Evolutionary conservation across 1,140 invertebrate species (phyloP).

Genomic region (Tetragnatha versicolor): DNA sequence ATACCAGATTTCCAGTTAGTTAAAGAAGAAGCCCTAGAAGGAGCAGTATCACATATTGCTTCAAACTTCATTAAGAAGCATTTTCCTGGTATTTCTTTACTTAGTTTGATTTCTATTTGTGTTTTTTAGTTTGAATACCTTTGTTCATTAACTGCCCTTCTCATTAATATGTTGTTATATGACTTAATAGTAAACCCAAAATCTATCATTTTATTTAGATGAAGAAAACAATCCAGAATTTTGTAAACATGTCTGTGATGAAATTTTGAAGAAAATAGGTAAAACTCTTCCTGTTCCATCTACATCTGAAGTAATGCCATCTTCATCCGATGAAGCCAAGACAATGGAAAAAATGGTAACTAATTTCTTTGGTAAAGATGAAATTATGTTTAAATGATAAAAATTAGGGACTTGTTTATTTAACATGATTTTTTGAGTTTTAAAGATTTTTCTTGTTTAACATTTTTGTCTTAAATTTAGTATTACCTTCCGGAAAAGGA

Average conservation of each 20-base stretch:
- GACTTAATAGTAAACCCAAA: not conserved
- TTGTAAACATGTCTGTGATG: not conserved
- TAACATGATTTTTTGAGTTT: too few relatives aligned
- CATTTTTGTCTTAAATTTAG: too few relatives aligned
- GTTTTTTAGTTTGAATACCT: not conserved
- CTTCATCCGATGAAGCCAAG: not conserved
- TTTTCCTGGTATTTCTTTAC: slow-evolving; percentile 22
- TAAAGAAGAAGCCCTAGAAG: not conserved
- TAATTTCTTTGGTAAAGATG: too few relatives aligned
- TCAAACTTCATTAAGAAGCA: slow-evolving; percentile 2
- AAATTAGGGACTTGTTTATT: too few relatives aligned
- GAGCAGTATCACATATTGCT: not conserved
- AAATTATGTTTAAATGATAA: too few relatives aligned
- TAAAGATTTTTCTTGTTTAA: too few relatives aligned
- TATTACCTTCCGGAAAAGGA: too few relatives aligned
- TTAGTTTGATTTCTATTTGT: not conserved
- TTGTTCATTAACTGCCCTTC: not conserved
- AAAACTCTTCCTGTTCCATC: not conserved
- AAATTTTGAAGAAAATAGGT: slow-evolving; percentile 3
- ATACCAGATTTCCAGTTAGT: slow-evolving; percentile 24
- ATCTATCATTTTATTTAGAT: not conserved
- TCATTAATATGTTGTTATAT: not conserved
- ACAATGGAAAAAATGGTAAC: not conserved
- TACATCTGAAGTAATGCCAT: not conserved
- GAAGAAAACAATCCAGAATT: not conserved